Conservation (phyloP, 2,888 invertebrate genomes). For the Tineola bisselliella region DNA sequence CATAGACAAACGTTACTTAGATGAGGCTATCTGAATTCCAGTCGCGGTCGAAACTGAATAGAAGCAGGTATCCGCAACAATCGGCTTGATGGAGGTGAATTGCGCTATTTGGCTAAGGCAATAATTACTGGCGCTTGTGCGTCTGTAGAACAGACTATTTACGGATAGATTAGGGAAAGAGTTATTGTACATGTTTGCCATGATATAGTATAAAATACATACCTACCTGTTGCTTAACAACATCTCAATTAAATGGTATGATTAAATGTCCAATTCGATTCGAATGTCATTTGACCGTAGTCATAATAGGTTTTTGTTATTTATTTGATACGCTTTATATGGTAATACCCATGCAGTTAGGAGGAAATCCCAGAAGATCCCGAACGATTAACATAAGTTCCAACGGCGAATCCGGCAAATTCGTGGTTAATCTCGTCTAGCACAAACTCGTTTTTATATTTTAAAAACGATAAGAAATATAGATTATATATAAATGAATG, state of each 20-base stretch:
- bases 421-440: constrained; percentile 23
- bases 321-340: background rate
- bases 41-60: constrained; percentile 31
- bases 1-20: constrained; percentile 16
- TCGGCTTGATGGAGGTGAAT: constrained; percentile 35
- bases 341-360: background rate
- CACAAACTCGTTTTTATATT: constrained; percentile 22
- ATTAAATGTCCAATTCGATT: background rate
- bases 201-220: too few relatives aligned
- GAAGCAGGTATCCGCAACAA: constrained; percentile 35
- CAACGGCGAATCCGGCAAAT: constrained; percentile 19
- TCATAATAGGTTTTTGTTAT: background rate
- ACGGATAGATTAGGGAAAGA: background rate
- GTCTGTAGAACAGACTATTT: background rate
- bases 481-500: constrained; percentile 29
- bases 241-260: background rate
- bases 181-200: background rate
- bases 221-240: too few relatives aligned
- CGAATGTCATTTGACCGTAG: background rate
- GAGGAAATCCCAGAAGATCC: constrained; percentile 7
- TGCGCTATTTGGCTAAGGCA: constrained; percentile 27
- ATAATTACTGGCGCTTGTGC: background rate
- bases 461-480: constrained; percentile 22
- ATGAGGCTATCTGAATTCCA: constrained; percentile 42
- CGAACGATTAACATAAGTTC: constrained; percentile 1